Conservation (phyloP, 2,797 vertebrate genomes). For the Bucorvus abyssinicus region DNA sequence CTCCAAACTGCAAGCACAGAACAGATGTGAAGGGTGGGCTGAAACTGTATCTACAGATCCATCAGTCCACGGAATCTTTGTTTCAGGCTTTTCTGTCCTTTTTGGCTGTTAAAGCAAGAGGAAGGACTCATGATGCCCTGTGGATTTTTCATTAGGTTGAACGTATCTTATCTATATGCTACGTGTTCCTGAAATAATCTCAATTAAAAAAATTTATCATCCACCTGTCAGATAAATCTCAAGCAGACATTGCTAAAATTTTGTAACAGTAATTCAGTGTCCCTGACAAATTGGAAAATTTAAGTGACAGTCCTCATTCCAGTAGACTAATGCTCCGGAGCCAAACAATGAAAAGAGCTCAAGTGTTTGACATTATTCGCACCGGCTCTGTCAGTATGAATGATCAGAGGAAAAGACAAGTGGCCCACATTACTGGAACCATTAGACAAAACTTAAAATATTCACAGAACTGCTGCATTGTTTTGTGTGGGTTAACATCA, state of each 20-base stretch:
- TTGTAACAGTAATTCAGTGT: not conserved
- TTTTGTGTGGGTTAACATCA: not conserved
- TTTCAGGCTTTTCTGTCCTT: conserved; percentile 19
- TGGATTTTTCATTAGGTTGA: not conserved
- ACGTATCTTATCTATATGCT: not conserved
- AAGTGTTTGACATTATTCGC: not conserved
- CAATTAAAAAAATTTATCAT: conserved; percentile 22
- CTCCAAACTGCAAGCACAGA: not conserved
- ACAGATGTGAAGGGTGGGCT: conserved; percentile 11
- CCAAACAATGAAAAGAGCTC: not conserved
- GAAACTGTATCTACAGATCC: not conserved
- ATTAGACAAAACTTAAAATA: not conserved
- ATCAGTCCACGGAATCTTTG: not conserved
- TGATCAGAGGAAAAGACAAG: not conserved
- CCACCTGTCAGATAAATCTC: not conserved
- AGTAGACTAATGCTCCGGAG: not conserved
- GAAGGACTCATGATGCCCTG: not conserved
- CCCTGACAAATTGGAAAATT: not conserved
- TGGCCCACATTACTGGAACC: not conserved
- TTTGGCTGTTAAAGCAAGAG: not conserved
- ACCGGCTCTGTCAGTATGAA: not conserved
- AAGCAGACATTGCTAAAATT: not conserved
- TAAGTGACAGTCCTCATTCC: not conserved
- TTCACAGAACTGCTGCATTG: not conserved
- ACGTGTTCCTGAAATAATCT: not conserved